These are phyloP conservation scores for Noturus placidus DNA, from an alignment of 2,113 vertebrate species.

Conservation along the genomic window DNA sequence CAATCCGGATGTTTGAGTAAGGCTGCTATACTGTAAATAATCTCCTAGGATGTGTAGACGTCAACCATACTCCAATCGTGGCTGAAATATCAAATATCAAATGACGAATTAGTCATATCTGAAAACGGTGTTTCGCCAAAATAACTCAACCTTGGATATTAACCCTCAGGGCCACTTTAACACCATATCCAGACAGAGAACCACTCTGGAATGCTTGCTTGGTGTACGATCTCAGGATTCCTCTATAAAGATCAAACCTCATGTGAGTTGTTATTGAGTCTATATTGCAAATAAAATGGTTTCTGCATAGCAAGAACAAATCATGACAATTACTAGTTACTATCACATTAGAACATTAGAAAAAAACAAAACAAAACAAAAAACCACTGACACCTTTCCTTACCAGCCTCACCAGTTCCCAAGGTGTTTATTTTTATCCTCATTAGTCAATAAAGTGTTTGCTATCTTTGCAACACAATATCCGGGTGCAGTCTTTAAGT, in stretches of 20 bases:
- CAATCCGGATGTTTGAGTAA: no score
- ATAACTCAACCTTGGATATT: conserved; percentile 23
- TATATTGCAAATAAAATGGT: conserved; percentile 40
- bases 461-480: background rate
- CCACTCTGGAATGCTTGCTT: conserved; percentile 35
- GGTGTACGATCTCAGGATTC: conserved; percentile 23
- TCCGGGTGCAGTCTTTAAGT: background rate
- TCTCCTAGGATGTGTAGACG: background rate
- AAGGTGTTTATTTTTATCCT: conserved; percentile 34
- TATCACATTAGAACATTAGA: conserved; percentile 18
- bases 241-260: background rate
- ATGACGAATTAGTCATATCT: conserved; percentile 16
- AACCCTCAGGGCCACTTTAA: conserved; percentile 20
- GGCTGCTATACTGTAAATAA: background rate
- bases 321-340: conserved; percentile 22
- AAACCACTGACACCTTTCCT: conserved; percentile 16
- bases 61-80: background rate
- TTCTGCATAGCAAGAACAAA: conserved; percentile 14
- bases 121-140: conserved; percentile 17
- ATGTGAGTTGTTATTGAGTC: background rate
- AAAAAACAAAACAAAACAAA: background rate
- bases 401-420: conserved; percentile 24
- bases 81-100: background rate
- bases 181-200: conserved; percentile 12
- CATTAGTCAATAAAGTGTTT: background rate